phyloP scores from a whole-genome alignment of 92 coral and sea anemone genomes.

The Zoanthus sociatus region DNA sequence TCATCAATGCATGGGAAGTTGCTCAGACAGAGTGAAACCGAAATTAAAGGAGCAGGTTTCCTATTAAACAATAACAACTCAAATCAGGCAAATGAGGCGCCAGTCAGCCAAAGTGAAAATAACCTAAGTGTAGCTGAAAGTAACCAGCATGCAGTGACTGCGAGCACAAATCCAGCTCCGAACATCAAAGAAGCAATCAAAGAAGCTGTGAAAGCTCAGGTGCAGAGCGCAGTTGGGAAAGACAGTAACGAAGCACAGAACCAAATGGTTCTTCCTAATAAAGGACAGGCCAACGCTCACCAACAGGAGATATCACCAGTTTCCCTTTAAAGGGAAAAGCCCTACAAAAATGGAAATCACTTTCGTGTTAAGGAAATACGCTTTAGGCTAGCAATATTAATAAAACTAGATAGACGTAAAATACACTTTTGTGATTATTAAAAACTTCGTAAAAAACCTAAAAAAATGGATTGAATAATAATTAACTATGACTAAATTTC shows the following conservation, averaged over 20 bases:
- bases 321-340: neutral
- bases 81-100: neutral
- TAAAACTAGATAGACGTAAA: neutral
- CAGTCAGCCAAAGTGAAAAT: neutral
- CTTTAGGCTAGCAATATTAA: too few species aligned
- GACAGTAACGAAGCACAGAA: conserved; percentile 39
- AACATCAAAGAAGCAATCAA: conserved; percentile 38
- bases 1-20: neutral
- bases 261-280: neutral
- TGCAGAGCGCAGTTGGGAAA: conserved; percentile 12
- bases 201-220: conserved; percentile 36
- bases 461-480: neutral
- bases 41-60: neutral
- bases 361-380: neutral
- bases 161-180: neutral
- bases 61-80: neutral
- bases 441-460: neutral
- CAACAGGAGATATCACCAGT: neutral
- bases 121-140: neutral
- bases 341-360: neutral
- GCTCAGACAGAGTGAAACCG: neutral
- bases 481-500: neutral
- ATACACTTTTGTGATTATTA: neutral
- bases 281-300: neutral
- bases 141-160: neutral